phyloP scores from a whole-genome alignment of 1,140 invertebrate genomes.

The Thaumetopoea pityocampa region DNA sequence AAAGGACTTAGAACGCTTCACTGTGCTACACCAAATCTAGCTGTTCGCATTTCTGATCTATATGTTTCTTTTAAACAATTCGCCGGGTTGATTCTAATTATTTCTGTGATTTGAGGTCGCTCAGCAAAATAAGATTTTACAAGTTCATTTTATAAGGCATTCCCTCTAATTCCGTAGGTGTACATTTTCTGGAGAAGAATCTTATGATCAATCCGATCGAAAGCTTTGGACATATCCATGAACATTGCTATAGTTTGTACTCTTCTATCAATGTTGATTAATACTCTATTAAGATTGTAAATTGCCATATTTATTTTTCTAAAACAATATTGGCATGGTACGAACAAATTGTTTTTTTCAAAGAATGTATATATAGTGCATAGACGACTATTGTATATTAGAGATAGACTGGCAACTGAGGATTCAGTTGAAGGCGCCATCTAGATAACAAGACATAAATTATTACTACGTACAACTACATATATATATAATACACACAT shows the following conservation, averaged over 20 bases:
- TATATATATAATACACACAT: too few species aligned
- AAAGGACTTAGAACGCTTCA: too few species aligned
- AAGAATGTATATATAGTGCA: not conserved
- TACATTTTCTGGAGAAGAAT: slow-evolving; percentile 13
- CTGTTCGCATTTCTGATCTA: too few species aligned
- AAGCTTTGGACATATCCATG: slow-evolving; percentile 17
- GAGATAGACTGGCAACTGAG: too few species aligned
- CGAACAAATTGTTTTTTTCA: not conserved
- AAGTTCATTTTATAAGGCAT: slow-evolving; percentile 1
- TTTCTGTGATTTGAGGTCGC: slow-evolving; percentile 6
- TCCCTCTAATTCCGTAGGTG: slow-evolving; percentile 8
- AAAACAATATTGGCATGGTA: not conserved
- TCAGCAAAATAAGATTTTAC: slow-evolving; percentile 10
- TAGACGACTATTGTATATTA: too few species aligned
- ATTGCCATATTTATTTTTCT: slow-evolving; percentile 4
- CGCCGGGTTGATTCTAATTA: too few species aligned
- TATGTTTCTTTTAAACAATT: too few species aligned
- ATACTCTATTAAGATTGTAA: not conserved
- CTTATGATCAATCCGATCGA: slow-evolving; percentile 11
- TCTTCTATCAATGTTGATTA: slow-evolving; percentile 5
- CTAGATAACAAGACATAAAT: too few species aligned
- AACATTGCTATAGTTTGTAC: slow-evolving; percentile 3
- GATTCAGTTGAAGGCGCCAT: too few species aligned
- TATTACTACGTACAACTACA: too few species aligned
- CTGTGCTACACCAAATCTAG: too few species aligned